Evolutionary conservation across 2,888 invertebrate species (phyloP), one percentile per base, ranked within the genome.

Genomic region (Ophion obscuratus): DNA sequence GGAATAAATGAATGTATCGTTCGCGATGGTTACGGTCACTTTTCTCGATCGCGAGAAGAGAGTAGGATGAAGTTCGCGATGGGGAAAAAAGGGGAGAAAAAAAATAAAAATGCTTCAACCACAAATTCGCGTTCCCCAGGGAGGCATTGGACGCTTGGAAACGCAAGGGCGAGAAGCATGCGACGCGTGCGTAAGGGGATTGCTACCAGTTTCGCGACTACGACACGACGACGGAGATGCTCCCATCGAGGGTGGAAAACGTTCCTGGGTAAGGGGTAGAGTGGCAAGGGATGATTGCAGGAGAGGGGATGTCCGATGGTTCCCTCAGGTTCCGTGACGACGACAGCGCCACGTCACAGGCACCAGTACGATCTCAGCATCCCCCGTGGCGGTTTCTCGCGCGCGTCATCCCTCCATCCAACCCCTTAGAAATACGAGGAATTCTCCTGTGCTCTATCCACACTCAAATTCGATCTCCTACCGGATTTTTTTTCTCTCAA

Each of bases 291-390:
- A 86, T 86, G 89, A 84, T 89, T 87, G 86, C 59, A 44, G n/a
- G 36, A 67, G 70, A 70, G 75, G 87, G 81, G 81, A 68, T 81
- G 73, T 67, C 66, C 62, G 66, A 64, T 90, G 91, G 90, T 92
- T 90, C 89, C 84, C 83, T 85, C 88, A 87, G 89, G 88, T 88
- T 91, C 84, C 92, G 91, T 85, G 80, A 91, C 91, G 92, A 92
- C 90, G 89, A 90, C 90, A 92, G 93, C 93, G 93, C 93, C 92
- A 89, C 92, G 89, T 88, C 90, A 88, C 89, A 90, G 91, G 91
- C 93, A 93, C 92, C 93, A 93, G 93, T 93, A 87, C 91, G 92
- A 91, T 89, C 91, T 91, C 92, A 92, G 93, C 93, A 92, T 93
- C 92, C 91, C 91, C 90, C 92, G 93, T 89, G 92, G 91, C 91